These are phyloP conservation scores for Pempheris klunzingeri DNA, from an alignment of 2,797 vertebrate species.

Conservation along the genomic window DNA sequence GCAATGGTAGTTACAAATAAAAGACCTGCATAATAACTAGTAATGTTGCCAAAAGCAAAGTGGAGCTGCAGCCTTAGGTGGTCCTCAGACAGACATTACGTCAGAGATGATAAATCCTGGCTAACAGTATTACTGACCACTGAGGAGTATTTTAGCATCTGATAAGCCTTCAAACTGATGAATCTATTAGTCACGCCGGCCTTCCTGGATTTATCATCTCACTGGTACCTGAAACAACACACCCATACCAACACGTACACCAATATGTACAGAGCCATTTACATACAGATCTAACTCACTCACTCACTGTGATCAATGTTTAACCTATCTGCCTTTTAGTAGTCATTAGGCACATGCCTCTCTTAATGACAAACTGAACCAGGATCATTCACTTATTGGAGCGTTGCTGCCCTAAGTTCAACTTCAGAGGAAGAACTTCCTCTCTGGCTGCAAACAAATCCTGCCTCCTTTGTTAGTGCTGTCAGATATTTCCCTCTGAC, in stretches of 20 bases:
- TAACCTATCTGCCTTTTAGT: neutral
- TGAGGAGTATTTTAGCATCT: neutral
- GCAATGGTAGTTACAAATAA: neutral
- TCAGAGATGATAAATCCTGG: conserved; percentile 6
- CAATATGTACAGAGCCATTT: neutral
- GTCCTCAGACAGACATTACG: neutral
- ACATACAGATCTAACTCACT: no score
- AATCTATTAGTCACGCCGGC: neutral
- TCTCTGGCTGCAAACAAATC: neutral
- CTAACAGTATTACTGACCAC: neutral
- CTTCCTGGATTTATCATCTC: neutral
- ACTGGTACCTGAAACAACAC: neutral
- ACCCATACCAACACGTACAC: neutral
- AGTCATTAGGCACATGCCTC: neutral
- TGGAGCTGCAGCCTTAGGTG: neutral
- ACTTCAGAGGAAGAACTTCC: neutral
- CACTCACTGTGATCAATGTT: neutral
- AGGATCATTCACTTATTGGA: neutral
- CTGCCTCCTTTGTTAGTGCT: neutral
- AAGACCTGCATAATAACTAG: neutral
- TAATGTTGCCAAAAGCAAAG: neutral
- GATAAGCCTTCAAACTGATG: neutral
- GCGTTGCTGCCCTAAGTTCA: neutral
- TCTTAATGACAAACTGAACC: neutral
- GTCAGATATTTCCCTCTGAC: neutral